Evolutionary conservation across 2,113 vertebrate species (phyloP).

Genomic region (Ochotona curzoniae): DNA sequence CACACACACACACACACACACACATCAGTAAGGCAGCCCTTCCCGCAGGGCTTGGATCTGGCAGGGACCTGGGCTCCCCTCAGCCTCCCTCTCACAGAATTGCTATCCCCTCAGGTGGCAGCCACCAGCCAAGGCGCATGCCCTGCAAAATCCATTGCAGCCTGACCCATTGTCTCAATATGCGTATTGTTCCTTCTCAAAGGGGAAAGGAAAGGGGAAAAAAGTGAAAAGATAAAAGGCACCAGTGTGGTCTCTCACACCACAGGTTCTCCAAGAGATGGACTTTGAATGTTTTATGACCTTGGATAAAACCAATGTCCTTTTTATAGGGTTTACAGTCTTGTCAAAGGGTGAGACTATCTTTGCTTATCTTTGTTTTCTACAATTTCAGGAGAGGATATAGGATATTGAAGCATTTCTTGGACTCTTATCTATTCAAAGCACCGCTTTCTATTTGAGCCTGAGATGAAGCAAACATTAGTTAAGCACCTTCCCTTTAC

Average conservation of each 20-base stretch:
- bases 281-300: conserved; percentile 56
- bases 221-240: conserved; percentile 47
- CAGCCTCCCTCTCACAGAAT: neutral
- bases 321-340: conserved; percentile 23
- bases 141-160: neutral
- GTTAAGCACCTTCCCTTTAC: neutral
- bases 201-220: conserved; percentile 31
- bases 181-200: conserved; percentile 57
- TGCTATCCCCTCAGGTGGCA: conserved; percentile 19
- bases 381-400: conserved; percentile 33
- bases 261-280: neutral
- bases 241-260: conserved; percentile 24
- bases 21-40: conserved; percentile 7
- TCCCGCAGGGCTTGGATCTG: conserved; percentile 37
- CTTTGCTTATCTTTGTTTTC: conserved; percentile 49
- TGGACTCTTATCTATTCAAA: neutral
- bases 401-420: conserved; percentile 13
- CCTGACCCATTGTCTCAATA: conserved; percentile 60
- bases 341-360: conserved; percentile 3
- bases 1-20: conserved; percentile 80
- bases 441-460: neutral
- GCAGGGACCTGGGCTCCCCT: conserved; percentile 22
- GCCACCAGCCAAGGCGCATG: neutral
- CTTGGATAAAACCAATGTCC: conserved; percentile 56
- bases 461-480: neutral